These are phyloP conservation scores for Ovibos moschatus DNA, from an alignment of 2,113 vertebrate species.

Conservation along the genomic window DNA sequence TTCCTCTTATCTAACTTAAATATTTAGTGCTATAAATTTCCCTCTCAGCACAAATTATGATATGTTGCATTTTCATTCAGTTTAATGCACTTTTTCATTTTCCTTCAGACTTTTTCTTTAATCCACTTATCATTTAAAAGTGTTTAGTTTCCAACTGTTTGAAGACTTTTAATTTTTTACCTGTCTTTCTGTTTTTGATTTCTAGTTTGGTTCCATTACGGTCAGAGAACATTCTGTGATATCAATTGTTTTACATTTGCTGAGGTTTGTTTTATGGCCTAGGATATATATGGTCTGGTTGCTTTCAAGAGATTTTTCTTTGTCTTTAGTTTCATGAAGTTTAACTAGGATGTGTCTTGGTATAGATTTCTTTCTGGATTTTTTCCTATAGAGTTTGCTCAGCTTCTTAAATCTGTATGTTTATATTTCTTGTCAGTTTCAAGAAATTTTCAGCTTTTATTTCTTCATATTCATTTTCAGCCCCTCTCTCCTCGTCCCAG, in stretches of 20 bases:
- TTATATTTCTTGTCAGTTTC: not conserved
- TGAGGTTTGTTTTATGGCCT: not conserved
- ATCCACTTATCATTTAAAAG: not conserved
- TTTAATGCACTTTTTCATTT: not conserved
- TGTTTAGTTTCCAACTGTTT: not conserved
- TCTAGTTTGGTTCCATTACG: not conserved
- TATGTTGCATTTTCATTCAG: not conserved
- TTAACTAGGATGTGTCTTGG: not conserved
- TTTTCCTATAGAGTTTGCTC: not conserved
- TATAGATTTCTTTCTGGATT: not conserved
- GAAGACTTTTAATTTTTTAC: not conserved
- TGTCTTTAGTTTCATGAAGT: not conserved
- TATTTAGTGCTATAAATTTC: not conserved
- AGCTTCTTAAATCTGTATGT: not conserved
- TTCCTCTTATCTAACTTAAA: not conserved
- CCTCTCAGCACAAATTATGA: not conserved
- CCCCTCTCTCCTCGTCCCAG: not conserved
- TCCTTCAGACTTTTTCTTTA: not conserved
- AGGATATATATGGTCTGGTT: not conserved
- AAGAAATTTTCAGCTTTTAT: not conserved
- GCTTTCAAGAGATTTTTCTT: not conserved
- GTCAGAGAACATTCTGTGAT: not conserved
- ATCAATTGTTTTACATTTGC: not conserved
- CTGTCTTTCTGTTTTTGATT: not conserved
- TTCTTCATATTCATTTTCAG: not conserved